Conservation (phyloP, 2,888 invertebrate species). For the Cepaea hortensis region DNA sequence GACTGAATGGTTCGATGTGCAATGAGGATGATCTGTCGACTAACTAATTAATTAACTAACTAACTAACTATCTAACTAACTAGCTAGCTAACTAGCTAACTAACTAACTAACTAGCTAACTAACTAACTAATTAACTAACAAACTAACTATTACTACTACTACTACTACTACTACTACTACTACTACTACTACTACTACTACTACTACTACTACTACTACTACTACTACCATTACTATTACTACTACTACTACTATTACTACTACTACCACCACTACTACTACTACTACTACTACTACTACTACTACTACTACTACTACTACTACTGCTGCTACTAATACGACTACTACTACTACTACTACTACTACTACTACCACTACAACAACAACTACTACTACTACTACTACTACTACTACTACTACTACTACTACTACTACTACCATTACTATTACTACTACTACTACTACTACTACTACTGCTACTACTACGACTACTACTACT, state of each 20-base stretch:
- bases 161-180: not conserved
- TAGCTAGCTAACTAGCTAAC: too few species aligned
- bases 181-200: not conserved
- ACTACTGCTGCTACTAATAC: too few species aligned
- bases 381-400: not conserved
- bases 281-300: not conserved
- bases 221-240: not conserved
- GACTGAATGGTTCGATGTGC: too few species aligned
- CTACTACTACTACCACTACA: too few species aligned
- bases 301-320: not conserved
- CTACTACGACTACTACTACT: too few species aligned
- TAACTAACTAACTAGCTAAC: too few species aligned
- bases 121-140: too few species aligned
- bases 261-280: not conserved
- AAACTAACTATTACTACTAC: too few species aligned
- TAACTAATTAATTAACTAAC: too few species aligned
- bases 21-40: too few species aligned
- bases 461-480: not conserved
- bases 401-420: not conserved
- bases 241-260: not conserved
- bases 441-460: not conserved
- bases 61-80: too few species aligned
- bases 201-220: not conserved
- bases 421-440: not conserved
- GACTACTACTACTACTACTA: too few species aligned